Evolutionary conservation across 1,140 invertebrate species (phyloP), one percentile per base, ranked within the genome.

Genomic region (Cylas formicarius): DNA sequence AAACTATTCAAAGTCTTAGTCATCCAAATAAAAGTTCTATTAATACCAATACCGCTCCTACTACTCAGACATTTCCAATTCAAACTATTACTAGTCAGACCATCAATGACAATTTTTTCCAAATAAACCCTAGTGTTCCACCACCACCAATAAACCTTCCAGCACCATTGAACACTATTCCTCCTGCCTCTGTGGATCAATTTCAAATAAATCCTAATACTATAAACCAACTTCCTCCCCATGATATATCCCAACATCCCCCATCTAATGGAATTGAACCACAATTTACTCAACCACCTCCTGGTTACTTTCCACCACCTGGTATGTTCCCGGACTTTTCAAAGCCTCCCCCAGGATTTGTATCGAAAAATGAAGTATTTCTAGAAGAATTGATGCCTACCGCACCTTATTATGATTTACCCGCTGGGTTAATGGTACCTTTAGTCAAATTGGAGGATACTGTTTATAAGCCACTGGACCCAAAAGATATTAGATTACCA

Each of bases 321-420:
- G 63, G 69, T 11, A 47, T 67, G 2, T 67, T 90, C 59, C 85
- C 85, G 20, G 86, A 90, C 69, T 77, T 90, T 53, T 86, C 82
- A 22, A 86, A 85, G 57, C 88, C 87, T 4, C 88, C 88, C 1
- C 86, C 82, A 23, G 84, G 86, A 14, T 87, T 88, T 64, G 73
- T 75, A 85, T 86, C 86, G 6, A 86, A 86, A 0, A 86, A 86
- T 14, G 48, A 69, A 60, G 47, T 71, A 47, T 47, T 63, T 43
- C 48, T 64, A 7, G 83, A 88, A 53, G 84, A 89, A 51, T 67
- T 90, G 35, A 79, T 92, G 67, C 92, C 92, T 9, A 84, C 85
- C 38, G 82, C 92, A 50, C 92, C 93, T 33, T 98, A 97, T 65
- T 97, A 86, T 66, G 94, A 98, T 63, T 71, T 97, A 37, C 95